phyloP scores from a whole-genome alignment of 2,888 invertebrate species.

The Rhagonycha lutea region DNA sequence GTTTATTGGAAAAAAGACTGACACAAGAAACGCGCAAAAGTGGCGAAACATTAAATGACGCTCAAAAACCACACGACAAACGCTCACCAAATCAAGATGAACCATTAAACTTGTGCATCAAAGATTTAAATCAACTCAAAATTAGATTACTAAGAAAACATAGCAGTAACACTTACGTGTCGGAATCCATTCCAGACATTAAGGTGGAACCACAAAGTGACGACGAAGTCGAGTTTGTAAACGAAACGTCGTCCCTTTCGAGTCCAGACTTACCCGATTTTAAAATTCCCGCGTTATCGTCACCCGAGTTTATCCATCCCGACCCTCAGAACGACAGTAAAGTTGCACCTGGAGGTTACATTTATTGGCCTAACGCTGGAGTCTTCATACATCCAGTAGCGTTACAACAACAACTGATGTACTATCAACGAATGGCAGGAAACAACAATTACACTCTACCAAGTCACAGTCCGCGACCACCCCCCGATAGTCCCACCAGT shows the following conservation, averaged over 20 bases:
- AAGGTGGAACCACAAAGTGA: slow-evolving; percentile 65
- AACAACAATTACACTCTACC: slow-evolving; percentile 49
- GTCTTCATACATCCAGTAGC: slow-evolving; percentile 77
- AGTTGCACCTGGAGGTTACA: slow-evolving; percentile 58
- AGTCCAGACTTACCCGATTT: slow-evolving; percentile 38
- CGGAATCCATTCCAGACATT: slow-evolving; percentile 57
- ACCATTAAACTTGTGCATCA: slow-evolving; percentile 81
- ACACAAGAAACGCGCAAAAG: slow-evolving; percentile 65
- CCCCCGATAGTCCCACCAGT: slow-evolving; percentile 33
- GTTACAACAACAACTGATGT: slow-evolving; percentile 70
- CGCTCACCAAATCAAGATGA: slow-evolving; percentile 63
- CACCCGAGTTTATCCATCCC: slow-evolving; percentile 34
- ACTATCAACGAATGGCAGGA: slow-evolving; percentile 75
- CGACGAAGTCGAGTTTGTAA: slow-evolving; percentile 57
- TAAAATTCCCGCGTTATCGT: slow-evolving; percentile 37
- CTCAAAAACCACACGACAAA: slow-evolving; percentile 49
- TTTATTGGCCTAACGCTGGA: slow-evolving; percentile 73
- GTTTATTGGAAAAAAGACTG: slow-evolving; percentile 69
- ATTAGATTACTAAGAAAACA: slow-evolving; percentile 66
- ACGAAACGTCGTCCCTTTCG: slow-evolving; percentile 46
- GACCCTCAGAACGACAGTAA: slow-evolving; percentile 54
- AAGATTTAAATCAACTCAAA: slow-evolving; percentile 73
- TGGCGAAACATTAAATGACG: slow-evolving; percentile 22
- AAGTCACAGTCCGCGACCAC: slow-evolving; percentile 43
- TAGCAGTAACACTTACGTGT: slow-evolving; percentile 63